These are phyloP conservation scores for Cichlasoma orientale DNA, from an alignment of 2,797 vertebrate genomes.

Conservation along the genomic window DNA sequence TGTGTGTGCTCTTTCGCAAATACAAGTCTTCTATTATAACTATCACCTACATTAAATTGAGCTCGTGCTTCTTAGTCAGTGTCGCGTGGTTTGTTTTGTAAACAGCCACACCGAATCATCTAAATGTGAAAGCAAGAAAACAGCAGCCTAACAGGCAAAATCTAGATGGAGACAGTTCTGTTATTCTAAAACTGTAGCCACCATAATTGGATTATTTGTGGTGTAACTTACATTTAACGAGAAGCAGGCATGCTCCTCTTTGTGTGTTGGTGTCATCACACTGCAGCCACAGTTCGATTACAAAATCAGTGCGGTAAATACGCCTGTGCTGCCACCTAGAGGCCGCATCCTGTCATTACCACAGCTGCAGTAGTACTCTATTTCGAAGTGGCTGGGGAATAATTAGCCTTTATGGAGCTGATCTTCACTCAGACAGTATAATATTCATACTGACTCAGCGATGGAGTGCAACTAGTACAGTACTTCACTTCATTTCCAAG, in stretches of 20 bases:
- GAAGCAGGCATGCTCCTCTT: slow-evolving; percentile 20
- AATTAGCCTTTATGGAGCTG: not conserved
- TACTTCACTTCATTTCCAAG: not conserved
- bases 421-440: too few relatives aligned
- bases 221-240: slow-evolving; percentile 48
- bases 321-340: slow-evolving; percentile 57
- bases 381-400: not conserved
- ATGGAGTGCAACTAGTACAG: not conserved
- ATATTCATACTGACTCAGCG: too few relatives aligned
- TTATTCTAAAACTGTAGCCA: slow-evolving; percentile 43
- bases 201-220: slow-evolving; percentile 59
- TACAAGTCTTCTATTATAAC: not conserved
- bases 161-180: not conserved
- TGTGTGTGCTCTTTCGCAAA: not conserved
- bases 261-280: not conserved
- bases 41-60: not conserved
- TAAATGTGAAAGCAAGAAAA: not conserved
- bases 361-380: not conserved
- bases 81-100: not conserved
- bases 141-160: not conserved
- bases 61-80: not conserved
- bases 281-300: not conserved
- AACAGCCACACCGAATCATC: not conserved
- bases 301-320: not conserved
- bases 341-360: slow-evolving; percentile 35